Percentiles rank a stretch among this genome's conserved stretches.
These are phyloP conservation scores for Neocloeon triangulifer DNA, from an alignment of 1,140 invertebrate genomes.

Conservation along the genomic window DNA sequence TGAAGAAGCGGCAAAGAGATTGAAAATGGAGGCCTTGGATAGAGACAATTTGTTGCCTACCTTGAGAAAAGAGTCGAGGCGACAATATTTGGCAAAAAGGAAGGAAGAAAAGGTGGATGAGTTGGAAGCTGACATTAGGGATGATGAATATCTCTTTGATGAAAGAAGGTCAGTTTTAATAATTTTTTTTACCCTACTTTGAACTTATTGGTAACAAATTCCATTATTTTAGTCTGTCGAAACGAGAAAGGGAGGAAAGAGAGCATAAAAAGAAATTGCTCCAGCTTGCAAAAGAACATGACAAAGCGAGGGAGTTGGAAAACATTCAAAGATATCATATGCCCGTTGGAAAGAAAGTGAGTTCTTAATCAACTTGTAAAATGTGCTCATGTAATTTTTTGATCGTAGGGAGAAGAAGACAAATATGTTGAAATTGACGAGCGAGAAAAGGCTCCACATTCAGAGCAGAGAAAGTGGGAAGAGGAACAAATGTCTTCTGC, in stretches of 20 bases:
- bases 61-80: slow-evolving; percentile 69
- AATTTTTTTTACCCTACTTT: slow-evolving; percentile 5
- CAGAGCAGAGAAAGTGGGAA: slow-evolving; percentile 96
- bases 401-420: slow-evolving; percentile 21
- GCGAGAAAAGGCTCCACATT: slow-evolving; percentile 61
- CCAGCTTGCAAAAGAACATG: slow-evolving; percentile 83
- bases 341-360: slow-evolving; percentile 47
- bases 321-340: slow-evolving; percentile 84
- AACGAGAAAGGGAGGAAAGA: slow-evolving; percentile 58
- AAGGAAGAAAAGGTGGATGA: slow-evolving; percentile 94
- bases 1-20: slow-evolving; percentile 77
- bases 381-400: background rate
- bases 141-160: slow-evolving; percentile 90
- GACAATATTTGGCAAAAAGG: slow-evolving; percentile 85
- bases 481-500: slow-evolving; percentile 91
- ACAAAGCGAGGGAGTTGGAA: slow-evolving; percentile 76
- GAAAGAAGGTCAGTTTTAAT: slow-evolving; percentile 45
- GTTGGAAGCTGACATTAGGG: slow-evolving; percentile 80
- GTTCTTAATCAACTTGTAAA: slow-evolving; percentile 4
- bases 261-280: slow-evolving; percentile 83
- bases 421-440: slow-evolving; percentile 79
- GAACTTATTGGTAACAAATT: too few relatives aligned
- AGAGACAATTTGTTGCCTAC: slow-evolving; percentile 69
- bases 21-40: slow-evolving; percentile 70
- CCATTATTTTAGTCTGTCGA: slow-evolving; percentile 49